Base-by-base conservation (phyloP, 2,797 vertebrate species). In the Eutrigla gurnardus region DNA sequence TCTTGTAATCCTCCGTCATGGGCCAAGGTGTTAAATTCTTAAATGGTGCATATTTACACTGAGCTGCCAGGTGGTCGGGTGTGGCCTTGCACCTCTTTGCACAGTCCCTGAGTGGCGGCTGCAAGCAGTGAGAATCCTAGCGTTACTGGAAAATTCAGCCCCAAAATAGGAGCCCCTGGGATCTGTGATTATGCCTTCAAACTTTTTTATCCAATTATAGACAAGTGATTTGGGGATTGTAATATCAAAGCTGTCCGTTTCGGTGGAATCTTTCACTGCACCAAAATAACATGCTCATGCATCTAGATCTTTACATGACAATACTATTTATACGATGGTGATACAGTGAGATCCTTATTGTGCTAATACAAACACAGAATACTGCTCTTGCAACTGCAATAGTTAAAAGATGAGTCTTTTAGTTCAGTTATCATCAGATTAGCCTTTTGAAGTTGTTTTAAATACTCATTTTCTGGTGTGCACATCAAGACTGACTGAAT, bases 11-110 rank as follows among this genome's bases (percentile, higher is more conserved):
- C 65, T 54, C 6, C 15, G 14, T 72, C 70, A 72, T 35, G 39
- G 52, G 49, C 3, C 10, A 73, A 83, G 68, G 73, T 88, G 77
- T 83, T 57, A 61, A 78, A 84, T 77, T 65, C 64, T 8, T 70
- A 49, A 76, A 74, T 65, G 17, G 7, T 46, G 45, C 7, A 42
- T 74, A 73, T 82, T 60, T 53, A 32, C 36, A 36, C 64, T 25
- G 25, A 0, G 49, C 52, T 57, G 36, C 70, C 81, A 74, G 71
- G 67, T 77, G 74, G 70, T 58, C 13, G 32, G 9, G 43, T 57
- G 42, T 62, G 60, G 60, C 65, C 53, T 46, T 47, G 25, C 57
- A 55, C 39, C 32, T 52, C 50, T 52, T 25, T 12, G 10, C 49
- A 6, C 10, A 52, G 18, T 50, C 25, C 25, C 25, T 25, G 25